Conservation (phyloP, 2,113 vertebrate genomes). For the Capra hircus region DNA sequence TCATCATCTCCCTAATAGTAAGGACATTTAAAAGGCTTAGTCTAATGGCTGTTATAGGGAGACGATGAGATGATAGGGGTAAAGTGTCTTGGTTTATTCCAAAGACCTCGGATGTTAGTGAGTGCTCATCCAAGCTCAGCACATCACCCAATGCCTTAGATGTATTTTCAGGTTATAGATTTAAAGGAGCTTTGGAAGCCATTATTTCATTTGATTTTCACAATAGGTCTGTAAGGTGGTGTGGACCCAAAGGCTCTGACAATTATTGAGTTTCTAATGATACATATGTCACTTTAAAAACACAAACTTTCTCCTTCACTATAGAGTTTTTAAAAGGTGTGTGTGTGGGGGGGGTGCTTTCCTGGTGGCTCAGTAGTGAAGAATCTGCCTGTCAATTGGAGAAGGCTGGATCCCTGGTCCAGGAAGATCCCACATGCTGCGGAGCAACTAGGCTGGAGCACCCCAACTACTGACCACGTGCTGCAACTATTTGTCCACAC, state of each 20-base stretch:
- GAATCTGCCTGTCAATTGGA: neutral
- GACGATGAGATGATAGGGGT: fast-evolving
- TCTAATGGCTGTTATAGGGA: neutral
- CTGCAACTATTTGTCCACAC: neutral
- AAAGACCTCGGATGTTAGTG: neutral
- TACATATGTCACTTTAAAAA: neutral
- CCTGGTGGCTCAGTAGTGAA: neutral
- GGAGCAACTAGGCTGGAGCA: neutral
- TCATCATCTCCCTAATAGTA: neutral
- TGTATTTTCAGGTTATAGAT: neutral
- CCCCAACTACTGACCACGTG: neutral
- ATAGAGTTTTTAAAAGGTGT: neutral
- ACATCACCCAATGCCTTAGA: neutral
- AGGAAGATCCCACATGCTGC: neutral
- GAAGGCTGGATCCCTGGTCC: neutral
- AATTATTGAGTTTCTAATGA: neutral
- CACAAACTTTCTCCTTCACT: neutral
- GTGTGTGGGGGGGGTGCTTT: fast-evolving
- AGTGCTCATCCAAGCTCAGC: neutral
- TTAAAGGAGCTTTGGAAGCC: neutral
- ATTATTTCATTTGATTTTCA: neutral
- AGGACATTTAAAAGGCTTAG: neutral
- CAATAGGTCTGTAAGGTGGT: neutral
- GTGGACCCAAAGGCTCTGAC: neutral
- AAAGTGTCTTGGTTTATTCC: neutral